Conservation (phyloP, 2,888 invertebrate genomes). For the Metallyticus violacea region DNA sequence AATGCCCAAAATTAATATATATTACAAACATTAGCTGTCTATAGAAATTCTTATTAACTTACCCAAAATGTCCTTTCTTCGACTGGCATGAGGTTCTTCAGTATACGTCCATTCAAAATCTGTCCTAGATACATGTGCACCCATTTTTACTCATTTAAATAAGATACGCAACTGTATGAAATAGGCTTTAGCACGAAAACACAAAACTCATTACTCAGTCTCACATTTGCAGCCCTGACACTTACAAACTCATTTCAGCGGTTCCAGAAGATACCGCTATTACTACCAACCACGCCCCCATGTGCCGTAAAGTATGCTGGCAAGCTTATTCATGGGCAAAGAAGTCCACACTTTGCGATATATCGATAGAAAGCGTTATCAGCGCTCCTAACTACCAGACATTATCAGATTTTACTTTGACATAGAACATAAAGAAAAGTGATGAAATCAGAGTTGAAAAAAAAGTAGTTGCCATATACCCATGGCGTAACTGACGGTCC, state of each 20-base stretch:
- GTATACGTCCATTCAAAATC: constrained; percentile 98
- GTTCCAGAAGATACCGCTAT: neutral
- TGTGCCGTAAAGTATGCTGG: neutral
- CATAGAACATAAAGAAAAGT: no score
- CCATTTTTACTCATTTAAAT: constrained; percentile 61
- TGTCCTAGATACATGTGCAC: constrained; percentile 85
- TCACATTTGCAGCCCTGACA: neutral
- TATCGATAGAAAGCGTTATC: no score
- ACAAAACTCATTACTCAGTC: neutral
- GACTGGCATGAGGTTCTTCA: constrained; percentile 95
- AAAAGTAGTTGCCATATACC: no score
- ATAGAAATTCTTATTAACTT: no score
- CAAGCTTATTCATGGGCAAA: no score
- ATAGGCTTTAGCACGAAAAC: neutral
- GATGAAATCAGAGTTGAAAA: no score
- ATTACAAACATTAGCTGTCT: no score
- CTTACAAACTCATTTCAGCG: neutral
- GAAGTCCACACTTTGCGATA: no score
- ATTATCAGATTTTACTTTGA: no score
- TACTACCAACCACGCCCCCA: neutral
- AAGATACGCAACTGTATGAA: neutral
- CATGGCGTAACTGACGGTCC: no score
- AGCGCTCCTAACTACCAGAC: no score
- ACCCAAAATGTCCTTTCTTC: constrained; percentile 92
- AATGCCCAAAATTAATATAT: no score